phyloP scores from a whole-genome alignment of 2,888 invertebrate species.

The Enoplolaimus lenunculus region DNA sequence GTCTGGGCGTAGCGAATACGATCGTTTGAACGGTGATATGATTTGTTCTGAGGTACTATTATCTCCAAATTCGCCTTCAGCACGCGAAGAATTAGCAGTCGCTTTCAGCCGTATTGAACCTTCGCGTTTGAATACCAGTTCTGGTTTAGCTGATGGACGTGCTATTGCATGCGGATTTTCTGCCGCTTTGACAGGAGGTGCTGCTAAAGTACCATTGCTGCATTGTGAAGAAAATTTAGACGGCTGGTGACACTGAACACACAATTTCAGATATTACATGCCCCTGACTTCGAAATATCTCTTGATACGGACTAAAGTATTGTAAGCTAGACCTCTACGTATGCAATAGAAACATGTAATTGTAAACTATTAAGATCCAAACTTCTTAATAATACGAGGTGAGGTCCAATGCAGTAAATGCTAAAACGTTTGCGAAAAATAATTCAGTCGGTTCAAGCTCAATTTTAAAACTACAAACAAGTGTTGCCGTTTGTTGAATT shows the following conservation, averaged over 20 bases:
- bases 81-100: slow-evolving; percentile 40
- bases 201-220: slow-evolving; percentile 42
- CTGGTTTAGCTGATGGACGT: slow-evolving; percentile 83
- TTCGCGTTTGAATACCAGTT: slow-evolving; percentile 73
- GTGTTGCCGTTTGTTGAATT: too few species aligned
- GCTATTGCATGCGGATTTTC: slow-evolving; percentile 85
- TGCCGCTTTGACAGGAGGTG: slow-evolving; percentile 47
- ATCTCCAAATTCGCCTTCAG: slow-evolving; percentile 26
- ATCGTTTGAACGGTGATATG: slow-evolving; percentile 32
- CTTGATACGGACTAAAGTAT: background rate
- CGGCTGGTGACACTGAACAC: slow-evolving; percentile 1
- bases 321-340: too few species aligned
- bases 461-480: too few species aligned
- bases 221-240: too few species aligned
- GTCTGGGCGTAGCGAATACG: slow-evolving; percentile 52
- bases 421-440: too few species aligned
- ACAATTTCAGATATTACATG: background rate
- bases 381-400: too few species aligned
- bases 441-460: too few species aligned
- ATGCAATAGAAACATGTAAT: too few species aligned
- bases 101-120: slow-evolving; percentile 86
- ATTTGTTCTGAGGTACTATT: too few species aligned
- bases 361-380: too few species aligned
- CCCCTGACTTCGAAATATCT: background rate
- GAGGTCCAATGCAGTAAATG: too few species aligned